Percentiles rank a stretch among this genome's conserved stretches.
Evolutionary conservation across 2,797 vertebrate species (phyloP).

Genomic region (Gallinago solitaria): DNA sequence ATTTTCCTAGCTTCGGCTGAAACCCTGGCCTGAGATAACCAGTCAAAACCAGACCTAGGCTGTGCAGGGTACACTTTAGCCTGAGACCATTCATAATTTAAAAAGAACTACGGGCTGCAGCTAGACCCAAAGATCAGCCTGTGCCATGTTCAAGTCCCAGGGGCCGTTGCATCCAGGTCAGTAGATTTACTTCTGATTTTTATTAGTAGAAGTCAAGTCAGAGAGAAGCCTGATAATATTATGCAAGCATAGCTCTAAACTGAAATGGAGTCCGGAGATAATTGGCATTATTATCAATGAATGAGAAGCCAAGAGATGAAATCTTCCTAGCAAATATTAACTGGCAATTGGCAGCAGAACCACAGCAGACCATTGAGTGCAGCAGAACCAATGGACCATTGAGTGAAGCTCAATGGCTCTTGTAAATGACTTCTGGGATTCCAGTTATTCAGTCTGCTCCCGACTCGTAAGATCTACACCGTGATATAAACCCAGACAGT

Average conservation of each 20-base stretch:
- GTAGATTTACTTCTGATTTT: background rate
- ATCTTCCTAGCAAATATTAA: background rate
- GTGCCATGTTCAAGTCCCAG: background rate
- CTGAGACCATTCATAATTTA: background rate
- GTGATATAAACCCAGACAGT: background rate
- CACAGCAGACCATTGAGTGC: background rate
- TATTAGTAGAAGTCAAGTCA: background rate
- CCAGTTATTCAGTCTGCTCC: background rate
- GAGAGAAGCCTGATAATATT: background rate
- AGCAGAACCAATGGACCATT: background rate
- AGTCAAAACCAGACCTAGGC: background rate
- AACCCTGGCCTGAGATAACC: background rate
- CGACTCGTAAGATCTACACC: background rate
- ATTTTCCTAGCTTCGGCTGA: slow-evolving; percentile 12
- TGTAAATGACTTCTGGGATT: background rate
- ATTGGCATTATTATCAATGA: background rate
- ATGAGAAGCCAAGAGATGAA: background rate
- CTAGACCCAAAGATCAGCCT: background rate
- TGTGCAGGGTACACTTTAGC: background rate
- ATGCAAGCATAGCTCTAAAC: background rate
- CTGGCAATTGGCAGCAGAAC: background rate
- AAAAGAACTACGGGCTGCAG: background rate
- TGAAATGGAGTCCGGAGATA: slow-evolving; percentile 11
- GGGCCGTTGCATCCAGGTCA: background rate
- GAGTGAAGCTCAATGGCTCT: background rate